phyloP scores from a whole-genome alignment of 2,113 vertebrate genomes.

The Malaclemys terrapin region DNA sequence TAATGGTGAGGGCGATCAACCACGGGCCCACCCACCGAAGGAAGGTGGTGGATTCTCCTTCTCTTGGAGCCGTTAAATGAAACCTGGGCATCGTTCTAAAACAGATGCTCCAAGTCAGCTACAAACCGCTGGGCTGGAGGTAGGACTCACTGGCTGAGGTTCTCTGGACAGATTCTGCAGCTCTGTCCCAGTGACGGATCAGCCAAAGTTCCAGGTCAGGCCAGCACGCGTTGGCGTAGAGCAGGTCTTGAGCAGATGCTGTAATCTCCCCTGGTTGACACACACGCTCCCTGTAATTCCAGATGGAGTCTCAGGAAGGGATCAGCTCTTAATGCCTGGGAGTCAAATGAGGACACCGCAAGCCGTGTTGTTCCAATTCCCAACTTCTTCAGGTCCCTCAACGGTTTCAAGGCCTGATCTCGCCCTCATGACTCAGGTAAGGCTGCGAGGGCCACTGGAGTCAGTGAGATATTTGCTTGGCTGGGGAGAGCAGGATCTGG shows the following conservation, averaged over 20 bases:
- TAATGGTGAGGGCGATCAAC: too few species aligned
- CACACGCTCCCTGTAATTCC: too few species aligned
- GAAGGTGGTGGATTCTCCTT: background rate
- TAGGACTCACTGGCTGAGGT: background rate
- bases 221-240: background rate
- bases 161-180: too few species aligned
- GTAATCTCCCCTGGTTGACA: background rate
- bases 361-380: too few species aligned
- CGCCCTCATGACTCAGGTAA: too few species aligned
- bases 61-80: background rate
- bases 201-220: background rate
- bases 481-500: too few species aligned
- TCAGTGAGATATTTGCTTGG: too few species aligned
- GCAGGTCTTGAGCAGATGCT: background rate
- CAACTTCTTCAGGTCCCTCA: background rate
- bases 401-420: too few species aligned
- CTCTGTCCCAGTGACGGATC: background rate
- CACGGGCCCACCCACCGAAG: background rate
- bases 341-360: background rate
- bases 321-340: background rate
- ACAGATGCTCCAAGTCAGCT: background rate
- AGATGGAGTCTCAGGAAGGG: background rate
- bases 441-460: too few species aligned
- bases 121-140: background rate
- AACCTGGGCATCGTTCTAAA: background rate